These are phyloP conservation scores for Sclerodermus sp. DNA, from an alignment of 2,888 invertebrate genomes.

Conservation along the genomic window DNA sequence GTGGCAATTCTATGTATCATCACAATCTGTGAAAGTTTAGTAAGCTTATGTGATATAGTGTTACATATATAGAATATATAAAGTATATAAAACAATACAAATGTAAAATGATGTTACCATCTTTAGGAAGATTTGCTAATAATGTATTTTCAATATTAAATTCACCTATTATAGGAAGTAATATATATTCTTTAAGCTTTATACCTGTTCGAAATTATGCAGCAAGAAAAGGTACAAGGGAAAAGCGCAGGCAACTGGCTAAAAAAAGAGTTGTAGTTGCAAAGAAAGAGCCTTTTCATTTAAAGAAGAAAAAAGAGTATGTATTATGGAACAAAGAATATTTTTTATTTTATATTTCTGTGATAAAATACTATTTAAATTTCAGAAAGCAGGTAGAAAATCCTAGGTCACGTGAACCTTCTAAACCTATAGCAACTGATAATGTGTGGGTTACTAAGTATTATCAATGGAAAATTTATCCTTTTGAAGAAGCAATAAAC, in stretches of 20 bases:
- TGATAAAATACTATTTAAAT: background rate
- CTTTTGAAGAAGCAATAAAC: constrained; percentile 74
- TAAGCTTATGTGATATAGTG: too few relatives aligned
- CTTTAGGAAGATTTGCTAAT: constrained; percentile 23
- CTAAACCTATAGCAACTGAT: constrained; percentile 63
- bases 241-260: constrained; percentile 66
- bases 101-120: background rate
- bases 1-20: too few relatives aligned
- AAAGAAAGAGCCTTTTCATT: too few relatives aligned
- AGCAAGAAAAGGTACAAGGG: constrained; percentile 82
- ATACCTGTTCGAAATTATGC: constrained; percentile 63
- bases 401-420: constrained; percentile 59
- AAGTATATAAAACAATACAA: too few relatives aligned
- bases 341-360: too few relatives aligned
- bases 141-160: constrained; percentile 10
- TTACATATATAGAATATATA: too few relatives aligned
- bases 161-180: constrained; percentile 11
- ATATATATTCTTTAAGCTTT: constrained; percentile 19
- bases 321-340: constrained; percentile 66
- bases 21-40: too few relatives aligned
- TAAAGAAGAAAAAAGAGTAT: constrained; percentile 74
- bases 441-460: constrained; percentile 66
- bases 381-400: constrained; percentile 1
- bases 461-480: constrained; percentile 66
- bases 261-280: constrained; percentile 56